A percentile compares a stretch with the other conserved stretches of the same genome.
phyloP scores from a whole-genome alignment of 2,888 invertebrate species.

The Macrosoma leucophasiata region DNA sequence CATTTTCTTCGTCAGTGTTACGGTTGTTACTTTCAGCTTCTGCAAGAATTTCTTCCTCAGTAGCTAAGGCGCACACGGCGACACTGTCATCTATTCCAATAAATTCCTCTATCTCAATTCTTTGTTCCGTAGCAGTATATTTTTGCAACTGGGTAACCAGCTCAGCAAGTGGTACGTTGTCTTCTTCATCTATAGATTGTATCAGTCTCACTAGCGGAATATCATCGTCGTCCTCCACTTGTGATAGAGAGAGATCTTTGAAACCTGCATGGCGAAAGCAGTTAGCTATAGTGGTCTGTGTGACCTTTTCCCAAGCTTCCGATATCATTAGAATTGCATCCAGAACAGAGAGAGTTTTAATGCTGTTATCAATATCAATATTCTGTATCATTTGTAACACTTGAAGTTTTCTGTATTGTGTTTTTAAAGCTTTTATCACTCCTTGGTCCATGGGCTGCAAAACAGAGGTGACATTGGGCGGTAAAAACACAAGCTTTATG shows the following conservation, averaged over 20 bases:
- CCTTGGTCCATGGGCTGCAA: constrained; percentile 28
- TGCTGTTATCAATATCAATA: background rate
- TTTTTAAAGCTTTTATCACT: constrained; percentile 20
- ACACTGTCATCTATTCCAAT: constrained; percentile 22
- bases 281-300: constrained; percentile 18
- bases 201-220: constrained; percentile 26
- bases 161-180: constrained; percentile 26
- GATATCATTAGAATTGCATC: too few species aligned
- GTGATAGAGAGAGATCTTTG: constrained; percentile 26
- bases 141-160: constrained; percentile 24
- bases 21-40: constrained; percentile 27
- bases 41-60: constrained; percentile 28
- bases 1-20: too few species aligned
- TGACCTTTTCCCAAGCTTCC: constrained; percentile 31
- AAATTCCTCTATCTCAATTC: constrained; percentile 25
- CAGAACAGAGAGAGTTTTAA: background rate
- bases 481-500: constrained; percentile 26
- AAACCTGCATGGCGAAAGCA: constrained; percentile 28
- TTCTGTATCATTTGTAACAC: background rate
- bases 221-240: constrained; percentile 25
- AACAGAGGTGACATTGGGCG: background rate
- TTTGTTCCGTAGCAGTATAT: constrained; percentile 22
- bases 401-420: constrained; percentile 16
- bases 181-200: constrained; percentile 24
- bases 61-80: constrained; percentile 27